Evolutionary conservation across 2,113 vertebrate species (phyloP).

Genomic region (Corythoichthys intestinalis): DNA sequence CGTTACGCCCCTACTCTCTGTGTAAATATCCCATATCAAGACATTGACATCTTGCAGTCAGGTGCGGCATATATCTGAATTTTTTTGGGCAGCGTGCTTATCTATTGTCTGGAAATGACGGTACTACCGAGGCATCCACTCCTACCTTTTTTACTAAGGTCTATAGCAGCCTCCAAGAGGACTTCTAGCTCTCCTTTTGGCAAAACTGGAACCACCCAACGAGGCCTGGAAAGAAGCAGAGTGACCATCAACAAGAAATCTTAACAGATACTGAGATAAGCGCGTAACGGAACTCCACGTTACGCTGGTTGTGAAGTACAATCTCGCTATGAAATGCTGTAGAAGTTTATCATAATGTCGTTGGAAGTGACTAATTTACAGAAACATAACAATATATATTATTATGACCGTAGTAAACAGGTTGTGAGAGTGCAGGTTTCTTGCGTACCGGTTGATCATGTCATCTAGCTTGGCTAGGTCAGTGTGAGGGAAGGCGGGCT

Average conservation of each 20-base stretch:
- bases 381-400: too few relatives aligned
- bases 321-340: neutral
- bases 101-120: too few relatives aligned
- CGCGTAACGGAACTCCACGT: neutral
- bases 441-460: constrained; percentile 93
- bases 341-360: too few relatives aligned
- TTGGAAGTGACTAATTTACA: neutral
- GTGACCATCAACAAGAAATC: constrained; percentile 5
- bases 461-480: constrained; percentile 99
- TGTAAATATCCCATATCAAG: too few relatives aligned
- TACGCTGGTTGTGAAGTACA: neutral
- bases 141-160: constrained; percentile 99
- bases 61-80: too few relatives aligned
- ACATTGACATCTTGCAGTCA: too few relatives aligned
- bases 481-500: constrained; percentile 97
- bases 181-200: constrained; percentile 99
- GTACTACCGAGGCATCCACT: neutral
- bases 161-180: constrained; percentile 99
- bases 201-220: constrained; percentile 99
- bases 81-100: too few relatives aligned
- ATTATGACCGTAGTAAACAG: neutral
- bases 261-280: neutral
- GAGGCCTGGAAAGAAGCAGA: constrained; percentile 77
- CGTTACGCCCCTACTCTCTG: too few relatives aligned
- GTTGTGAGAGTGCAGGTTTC: neutral